Conservation (phyloP, 2,888 invertebrate genomes). For the Cylloceria caligata region DNA sequence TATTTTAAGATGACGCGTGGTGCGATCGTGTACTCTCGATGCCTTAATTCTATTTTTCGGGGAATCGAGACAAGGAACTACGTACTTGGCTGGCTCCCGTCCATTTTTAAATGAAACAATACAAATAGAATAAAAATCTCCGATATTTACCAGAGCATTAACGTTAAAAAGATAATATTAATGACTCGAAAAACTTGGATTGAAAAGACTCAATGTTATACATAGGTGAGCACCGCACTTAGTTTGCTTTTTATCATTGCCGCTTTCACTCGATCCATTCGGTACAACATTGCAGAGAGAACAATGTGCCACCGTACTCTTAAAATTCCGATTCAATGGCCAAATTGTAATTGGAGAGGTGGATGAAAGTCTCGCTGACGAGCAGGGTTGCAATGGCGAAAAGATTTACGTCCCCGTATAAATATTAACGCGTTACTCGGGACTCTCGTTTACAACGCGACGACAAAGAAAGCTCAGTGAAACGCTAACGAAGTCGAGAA, state of each 20-base stretch:
- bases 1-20: constrained; percentile 58
- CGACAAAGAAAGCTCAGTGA: constrained; percentile 21
- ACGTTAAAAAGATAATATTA: background rate
- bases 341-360: constrained; percentile 13
- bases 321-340: constrained; percentile 29
- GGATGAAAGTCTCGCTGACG: background rate
- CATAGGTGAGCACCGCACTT: constrained; percentile 6
- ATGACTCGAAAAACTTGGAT: background rate
- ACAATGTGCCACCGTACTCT: background rate
- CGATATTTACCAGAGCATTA: background rate
- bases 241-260: constrained; percentile 2
- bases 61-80: constrained; percentile 1
- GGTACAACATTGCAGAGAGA: background rate
- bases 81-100: no score
- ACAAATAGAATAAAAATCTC: background rate
- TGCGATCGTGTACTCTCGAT: background rate
- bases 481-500: constrained; percentile 30
- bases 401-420: constrained; percentile 16
- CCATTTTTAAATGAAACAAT: background rate
- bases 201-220: background rate
- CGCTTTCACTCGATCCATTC: background rate
- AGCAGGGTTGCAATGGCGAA: background rate
- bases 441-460: constrained; percentile 13
- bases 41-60: constrained; percentile 29
- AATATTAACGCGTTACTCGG: constrained; percentile 22